A percentile compares a stretch with the other conserved stretches of the same genome.
These are phyloP conservation scores for Drosophila eohydei DNA, from an alignment of 2,888 invertebrate species.

Conservation along the genomic window DNA sequence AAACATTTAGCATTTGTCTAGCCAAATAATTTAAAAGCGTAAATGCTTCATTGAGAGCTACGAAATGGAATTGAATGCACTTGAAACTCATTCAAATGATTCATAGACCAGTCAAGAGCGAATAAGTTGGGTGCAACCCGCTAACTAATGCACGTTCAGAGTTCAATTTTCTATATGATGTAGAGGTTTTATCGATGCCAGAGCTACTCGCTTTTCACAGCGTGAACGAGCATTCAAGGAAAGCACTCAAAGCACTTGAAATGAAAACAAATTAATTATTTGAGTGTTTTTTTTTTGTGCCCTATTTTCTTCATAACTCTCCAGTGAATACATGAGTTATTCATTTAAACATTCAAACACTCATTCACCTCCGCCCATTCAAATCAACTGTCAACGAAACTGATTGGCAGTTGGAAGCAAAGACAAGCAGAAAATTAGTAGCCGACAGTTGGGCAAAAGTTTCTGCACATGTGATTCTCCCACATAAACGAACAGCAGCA, in stretches of 20 bases:
- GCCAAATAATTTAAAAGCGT: constrained; percentile 10
- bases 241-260: not conserved
- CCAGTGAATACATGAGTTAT: constrained; percentile 30
- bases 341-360: constrained; percentile 25
- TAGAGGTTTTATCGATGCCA: too few relatives aligned
- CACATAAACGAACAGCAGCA: constrained; percentile 4
- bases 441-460: constrained; percentile 37
- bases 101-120: not conserved
- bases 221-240: not conserved
- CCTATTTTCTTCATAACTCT: not conserved
- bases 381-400: constrained; percentile 36
- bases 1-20: constrained; percentile 17
- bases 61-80: constrained; percentile 25
- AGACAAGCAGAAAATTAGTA: not conserved
- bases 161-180: not conserved
- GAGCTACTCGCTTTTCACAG: not conserved
- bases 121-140: not conserved
- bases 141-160: not conserved
- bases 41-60: constrained; percentile 4
- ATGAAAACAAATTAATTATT: not conserved
- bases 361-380: constrained; percentile 1
- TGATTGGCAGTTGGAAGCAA: constrained; percentile 38
- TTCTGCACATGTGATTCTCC: constrained; percentile 9
- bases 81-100: constrained; percentile 16
- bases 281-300: constrained; percentile 3